phyloP scores from a whole-genome alignment of 2,888 invertebrate species.

The Nomada fabriciana region DNA sequence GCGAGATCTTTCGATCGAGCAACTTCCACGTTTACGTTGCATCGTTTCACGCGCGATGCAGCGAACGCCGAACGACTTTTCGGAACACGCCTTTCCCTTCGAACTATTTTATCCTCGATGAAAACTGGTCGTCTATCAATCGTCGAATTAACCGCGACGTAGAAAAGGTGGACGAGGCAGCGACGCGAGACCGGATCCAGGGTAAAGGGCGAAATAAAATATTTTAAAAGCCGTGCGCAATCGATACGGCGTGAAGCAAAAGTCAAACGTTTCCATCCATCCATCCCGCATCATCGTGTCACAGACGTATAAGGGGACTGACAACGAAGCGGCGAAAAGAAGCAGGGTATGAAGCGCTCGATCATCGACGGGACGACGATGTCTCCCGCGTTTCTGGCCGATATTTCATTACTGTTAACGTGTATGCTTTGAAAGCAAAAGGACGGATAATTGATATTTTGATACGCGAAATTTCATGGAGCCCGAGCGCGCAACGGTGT shows the following conservation, averaged over 20 bases:
- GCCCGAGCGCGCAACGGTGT: conserved; percentile 2
- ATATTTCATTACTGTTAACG: conserved; percentile 64
- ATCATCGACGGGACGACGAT: conserved; percentile 32
- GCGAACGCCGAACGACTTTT: no score
- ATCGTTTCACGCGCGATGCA: not conserved
- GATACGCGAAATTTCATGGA: conserved; percentile 59
- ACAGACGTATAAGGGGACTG: conserved; percentile 37
- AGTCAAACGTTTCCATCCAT: conserved; percentile 19
- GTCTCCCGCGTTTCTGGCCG: conserved; percentile 27
- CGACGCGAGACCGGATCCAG: not conserved
- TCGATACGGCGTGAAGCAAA: conserved; percentile 49
- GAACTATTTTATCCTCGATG: no score
- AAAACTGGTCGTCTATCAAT: no score
- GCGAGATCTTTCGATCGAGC: not conserved
- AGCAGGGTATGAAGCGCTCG: conserved; percentile 24
- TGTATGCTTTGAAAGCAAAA: conserved; percentile 48
- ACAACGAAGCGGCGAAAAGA: conserved; percentile 6
- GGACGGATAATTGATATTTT: conserved; percentile 67
- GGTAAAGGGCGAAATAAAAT: conserved; percentile 31
- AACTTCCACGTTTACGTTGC: not conserved
- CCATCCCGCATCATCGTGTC: conserved; percentile 28
- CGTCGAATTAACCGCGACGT: no score
- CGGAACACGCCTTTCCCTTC: no score
- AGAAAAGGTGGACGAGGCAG: no score
- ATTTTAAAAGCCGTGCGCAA: conserved; percentile 55